A percentile compares a stretch with the other conserved stretches of the same genome.
phyloP scores from a whole-genome alignment of 1,140 invertebrate species.

The Apis florea region DNA sequence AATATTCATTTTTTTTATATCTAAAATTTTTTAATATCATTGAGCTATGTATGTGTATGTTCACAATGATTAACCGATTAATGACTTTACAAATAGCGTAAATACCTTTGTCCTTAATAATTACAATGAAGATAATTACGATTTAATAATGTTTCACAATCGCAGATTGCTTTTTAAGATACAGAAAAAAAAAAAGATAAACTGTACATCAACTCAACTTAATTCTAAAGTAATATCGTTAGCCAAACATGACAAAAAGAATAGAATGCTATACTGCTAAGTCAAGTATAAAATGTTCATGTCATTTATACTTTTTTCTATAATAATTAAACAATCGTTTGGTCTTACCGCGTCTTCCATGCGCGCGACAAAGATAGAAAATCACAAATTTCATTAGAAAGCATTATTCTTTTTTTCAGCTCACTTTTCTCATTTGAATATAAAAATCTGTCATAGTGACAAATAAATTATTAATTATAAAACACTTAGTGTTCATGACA shows the following conservation, averaged over 20 bases:
- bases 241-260: conserved; percentile 40
- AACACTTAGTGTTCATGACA: conserved; percentile 40
- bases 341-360: conserved; percentile 17
- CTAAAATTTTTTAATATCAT: conserved; percentile 40
- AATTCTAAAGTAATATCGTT: conserved; percentile 51
- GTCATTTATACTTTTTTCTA: conserved; percentile 51
- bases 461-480: conserved; percentile 2
- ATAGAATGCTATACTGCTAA: conserved; percentile 47
- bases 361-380: conserved; percentile 51
- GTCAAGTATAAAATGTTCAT: conserved; percentile 64
- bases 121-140: conserved; percentile 37
- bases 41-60: conserved; percentile 9
- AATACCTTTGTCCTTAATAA: conserved; percentile 25
- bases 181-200: conserved; percentile 3
- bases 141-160: conserved; percentile 40
- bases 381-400: neutral
- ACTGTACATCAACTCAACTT: conserved; percentile 57
- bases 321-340: conserved; percentile 38
- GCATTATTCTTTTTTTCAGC: neutral
- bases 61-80: conserved; percentile 30
- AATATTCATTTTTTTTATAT: conserved; percentile 11
- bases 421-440: neutral
- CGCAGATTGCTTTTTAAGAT: conserved; percentile 30
- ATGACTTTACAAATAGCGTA: conserved; percentile 41
- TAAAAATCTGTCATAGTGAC: conserved; percentile 1